Evolutionary conservation across 2,113 vertebrate species (phyloP).

Genomic region (Anarhynchus alexandrinus): DNA sequence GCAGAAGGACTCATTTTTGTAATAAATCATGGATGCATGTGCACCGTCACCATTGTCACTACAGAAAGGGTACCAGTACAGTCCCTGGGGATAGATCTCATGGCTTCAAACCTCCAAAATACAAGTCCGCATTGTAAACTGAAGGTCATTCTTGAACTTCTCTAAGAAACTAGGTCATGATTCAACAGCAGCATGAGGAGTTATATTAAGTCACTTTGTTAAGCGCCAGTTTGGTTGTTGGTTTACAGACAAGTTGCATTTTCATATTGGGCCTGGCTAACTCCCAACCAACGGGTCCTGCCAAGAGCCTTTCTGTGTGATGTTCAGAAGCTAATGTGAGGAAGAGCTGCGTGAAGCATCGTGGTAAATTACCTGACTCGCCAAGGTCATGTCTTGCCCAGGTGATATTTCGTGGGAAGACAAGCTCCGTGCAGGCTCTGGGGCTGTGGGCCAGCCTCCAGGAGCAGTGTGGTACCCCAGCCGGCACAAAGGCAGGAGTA

Average conservation of each 20-base stretch:
- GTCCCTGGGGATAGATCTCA: not conserved
- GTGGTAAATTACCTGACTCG: fast-evolving
- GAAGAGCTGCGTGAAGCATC: not conserved
- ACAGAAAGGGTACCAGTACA: not conserved
- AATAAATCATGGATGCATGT: not conserved
- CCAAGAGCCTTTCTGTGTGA: not conserved
- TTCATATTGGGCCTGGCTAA: not conserved
- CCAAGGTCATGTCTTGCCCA: not conserved
- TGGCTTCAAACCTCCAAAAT: not conserved
- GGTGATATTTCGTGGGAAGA: not conserved
- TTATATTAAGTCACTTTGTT: not conserved
- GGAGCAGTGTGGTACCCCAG: not conserved
- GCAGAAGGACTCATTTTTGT: not conserved
- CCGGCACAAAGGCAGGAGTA: not conserved
- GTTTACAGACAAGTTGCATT: not conserved
- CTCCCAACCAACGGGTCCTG: not conserved
- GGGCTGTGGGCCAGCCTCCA: not conserved
- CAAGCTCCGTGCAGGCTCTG: fast-evolving
- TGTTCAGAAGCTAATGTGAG: not conserved
- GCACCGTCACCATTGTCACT: not conserved
- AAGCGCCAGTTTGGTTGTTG: not conserved
- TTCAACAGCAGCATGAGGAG: fast-evolving
- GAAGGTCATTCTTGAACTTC: not conserved
- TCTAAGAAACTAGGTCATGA: not conserved
- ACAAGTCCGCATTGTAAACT: not conserved